Base-by-base conservation (phyloP, 2,797 vertebrate genomes). In the Muraenolepis orangiensis region DNA sequence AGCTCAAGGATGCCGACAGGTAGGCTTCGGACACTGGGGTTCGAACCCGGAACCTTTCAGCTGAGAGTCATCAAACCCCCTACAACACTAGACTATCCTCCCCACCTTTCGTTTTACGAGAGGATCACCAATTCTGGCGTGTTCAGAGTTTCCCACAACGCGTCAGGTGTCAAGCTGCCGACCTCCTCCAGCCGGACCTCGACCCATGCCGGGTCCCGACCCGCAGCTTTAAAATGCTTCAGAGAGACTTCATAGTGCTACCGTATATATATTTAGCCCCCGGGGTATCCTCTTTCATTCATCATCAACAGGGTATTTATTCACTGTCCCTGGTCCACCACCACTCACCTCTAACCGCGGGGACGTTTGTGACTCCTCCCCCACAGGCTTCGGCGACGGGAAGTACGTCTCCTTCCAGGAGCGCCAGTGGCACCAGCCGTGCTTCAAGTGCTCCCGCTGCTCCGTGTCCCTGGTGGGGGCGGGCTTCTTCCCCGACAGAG, bases 351-450 rank as follows among this genome's bases (percentile, higher is more conserved):
- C n/a, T n/a, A n/a, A n/a, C n/a, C n/a, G n/a, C n/a, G n/a, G n/a
- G n/a, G n/a, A n/a, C n/a, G n/a, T n/a, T 77, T 61, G 69, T 84
- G 77, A 74, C 70, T 73, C 26, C 61, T 12, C 14, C 61, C 68
- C 78, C 6, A 2, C 88, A 99, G 98, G 98, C 29, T 94, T 98
- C 0, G 97, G 96, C 32, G 96, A 97, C 76, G 97, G 96, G 40
- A 98, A 98, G 90, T 99, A 98, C 75, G 91, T 99, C 78, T 97
- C 96, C 29, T 99, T 98, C 0, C 94, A 96, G 89, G 96, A 99
- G 7, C 93, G 95, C 13, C 96, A 98, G 89, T 99, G 98, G 98
- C 98, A 99, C 84, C 96, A 97, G 1, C 95, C 96, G 29, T 99
- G 98, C 87, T 99, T 99, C 78, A 98, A 96, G 88, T 99, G 98